These are phyloP conservation scores for Scalopus aquaticus DNA, from an alignment of 2,113 vertebrate genomes.

Conservation along the genomic window DNA sequence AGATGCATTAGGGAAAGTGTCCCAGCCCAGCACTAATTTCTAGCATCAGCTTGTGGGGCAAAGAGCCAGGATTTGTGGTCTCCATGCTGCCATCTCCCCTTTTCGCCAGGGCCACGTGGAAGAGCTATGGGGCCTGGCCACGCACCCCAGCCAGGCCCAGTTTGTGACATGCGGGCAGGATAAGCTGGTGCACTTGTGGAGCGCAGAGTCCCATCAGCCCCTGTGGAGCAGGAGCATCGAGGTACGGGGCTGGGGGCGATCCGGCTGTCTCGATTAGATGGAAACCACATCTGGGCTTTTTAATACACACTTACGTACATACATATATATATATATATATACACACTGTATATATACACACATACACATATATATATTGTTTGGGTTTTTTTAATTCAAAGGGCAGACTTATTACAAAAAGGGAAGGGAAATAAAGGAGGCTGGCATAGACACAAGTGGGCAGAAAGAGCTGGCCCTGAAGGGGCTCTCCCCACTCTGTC, in stretches of 20 bases:
- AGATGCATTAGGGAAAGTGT: not conserved
- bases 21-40: not conserved
- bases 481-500: too few species aligned
- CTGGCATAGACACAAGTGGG: too few species aligned
- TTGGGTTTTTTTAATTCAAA: too few species aligned
- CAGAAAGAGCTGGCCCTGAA: too few species aligned
- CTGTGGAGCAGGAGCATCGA: slow-evolving; percentile 92
- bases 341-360: too few species aligned
- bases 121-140: slow-evolving; percentile 94
- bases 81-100: not conserved
- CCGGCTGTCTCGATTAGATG: too few species aligned
- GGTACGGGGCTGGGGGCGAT: slow-evolving; percentile 74
- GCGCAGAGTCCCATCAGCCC: slow-evolving; percentile 88
- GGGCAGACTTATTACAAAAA: too few species aligned
- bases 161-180: slow-evolving; percentile 93
- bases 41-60: not conserved
- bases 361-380: too few species aligned
- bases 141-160: slow-evolving; percentile 89
- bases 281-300: not conserved
- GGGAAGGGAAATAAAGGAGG: too few species aligned
- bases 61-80: not conserved
- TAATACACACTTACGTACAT: too few species aligned
- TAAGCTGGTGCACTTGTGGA: slow-evolving; percentile 92
- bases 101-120: slow-evolving; percentile 90
- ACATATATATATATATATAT: too few species aligned